Evolutionary conservation across 92 coral and sea anemone genomes (phyloP), one percentile per base, ranked within the genome.

Genomic region (Diadumene lineata): DNA sequence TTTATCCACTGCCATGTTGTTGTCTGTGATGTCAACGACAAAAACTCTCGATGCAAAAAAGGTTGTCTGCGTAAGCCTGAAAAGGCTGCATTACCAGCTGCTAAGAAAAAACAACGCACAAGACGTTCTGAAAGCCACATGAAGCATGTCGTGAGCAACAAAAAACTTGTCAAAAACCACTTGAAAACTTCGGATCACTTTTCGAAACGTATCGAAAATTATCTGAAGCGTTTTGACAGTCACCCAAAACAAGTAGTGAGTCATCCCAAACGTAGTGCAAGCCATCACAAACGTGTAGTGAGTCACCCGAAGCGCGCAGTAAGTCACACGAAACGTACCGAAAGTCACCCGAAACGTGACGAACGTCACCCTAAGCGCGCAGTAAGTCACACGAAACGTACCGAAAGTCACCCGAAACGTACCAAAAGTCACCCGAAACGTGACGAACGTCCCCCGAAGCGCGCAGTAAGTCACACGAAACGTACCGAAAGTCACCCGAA

Each of bases 1-100:
- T 91, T 87, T 43, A 65, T 91, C 30, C 97, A 91, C 69, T 91
- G 97, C 60, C 97, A 85, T 67, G 88, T 91, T 31, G 55, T 79
- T 19, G 97, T 91, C 17, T 91, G 97, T 33, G 89, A 87, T 64
- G 90, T 78, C 11, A 82, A 81, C 30, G 90, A 91, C 64, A 43
- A 51, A 15, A 72, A 87, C 69, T 91, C 97, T 30, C 92, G 92
- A 61, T 91, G 97, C 63, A 83, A 82, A 19, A 75, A 77, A 43
- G 94, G 90, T 16, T 38, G 48, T 38, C 7, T 38, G 48, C 6
- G 78, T 6, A 74, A 34, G 17, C 26, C 0, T 25, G 10, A 10
- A 43, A 70, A 38, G 61, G 61, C 75, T 38, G 67, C 25, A 61
- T 61, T 61, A 32, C 33, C 0, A 43, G 32, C 34, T n/a, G n/a